Evolutionary conservation across 1,140 invertebrate species (phyloP).

Genomic region (Asbolus verrucosus): DNA sequence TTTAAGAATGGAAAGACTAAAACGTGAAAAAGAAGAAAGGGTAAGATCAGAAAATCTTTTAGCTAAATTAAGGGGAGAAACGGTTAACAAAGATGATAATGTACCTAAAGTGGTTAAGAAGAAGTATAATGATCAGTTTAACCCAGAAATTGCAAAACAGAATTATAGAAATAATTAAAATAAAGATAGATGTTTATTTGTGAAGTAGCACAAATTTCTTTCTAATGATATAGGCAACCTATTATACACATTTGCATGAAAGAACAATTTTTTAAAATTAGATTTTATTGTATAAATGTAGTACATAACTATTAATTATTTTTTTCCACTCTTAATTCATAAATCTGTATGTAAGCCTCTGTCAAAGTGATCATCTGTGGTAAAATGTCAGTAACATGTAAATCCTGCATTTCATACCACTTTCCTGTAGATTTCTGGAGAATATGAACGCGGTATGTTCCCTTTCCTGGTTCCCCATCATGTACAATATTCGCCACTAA

Average conservation of each 20-base stretch:
- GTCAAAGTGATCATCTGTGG: slow-evolving; percentile 99
- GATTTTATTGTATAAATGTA: neutral
- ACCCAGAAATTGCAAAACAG: slow-evolving; percentile 87
- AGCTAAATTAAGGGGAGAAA: slow-evolving; percentile 72
- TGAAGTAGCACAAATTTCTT: no score
- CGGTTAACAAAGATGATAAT: slow-evolving; percentile 57
- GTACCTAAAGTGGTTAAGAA: slow-evolving; percentile 55
- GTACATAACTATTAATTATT: neutral
- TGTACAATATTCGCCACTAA: slow-evolving; percentile 98
- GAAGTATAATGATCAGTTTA: slow-evolving; percentile 94
- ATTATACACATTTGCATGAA: no score
- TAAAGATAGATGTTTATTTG: no score
- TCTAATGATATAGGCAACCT: no score
- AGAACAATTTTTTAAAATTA: neutral
- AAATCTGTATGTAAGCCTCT: slow-evolving; percentile 97
- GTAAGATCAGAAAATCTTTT: slow-evolving; percentile 77
- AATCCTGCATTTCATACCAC: slow-evolving; percentile 97
- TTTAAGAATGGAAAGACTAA: slow-evolving; percentile 82
- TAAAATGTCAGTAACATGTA: slow-evolving; percentile 97
- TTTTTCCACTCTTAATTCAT: slow-evolving; percentile 68
- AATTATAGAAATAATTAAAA: slow-evolving; percentile 67
- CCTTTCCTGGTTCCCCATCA: slow-evolving; percentile 94
- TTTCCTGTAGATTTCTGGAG: slow-evolving; percentile 91
- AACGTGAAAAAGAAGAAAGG: slow-evolving; percentile 83
- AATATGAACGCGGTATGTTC: slow-evolving; percentile 96